These are phyloP conservation scores for Diploptera punctata DNA, from an alignment of 2,888 invertebrate genomes.

Conservation along the genomic window DNA sequence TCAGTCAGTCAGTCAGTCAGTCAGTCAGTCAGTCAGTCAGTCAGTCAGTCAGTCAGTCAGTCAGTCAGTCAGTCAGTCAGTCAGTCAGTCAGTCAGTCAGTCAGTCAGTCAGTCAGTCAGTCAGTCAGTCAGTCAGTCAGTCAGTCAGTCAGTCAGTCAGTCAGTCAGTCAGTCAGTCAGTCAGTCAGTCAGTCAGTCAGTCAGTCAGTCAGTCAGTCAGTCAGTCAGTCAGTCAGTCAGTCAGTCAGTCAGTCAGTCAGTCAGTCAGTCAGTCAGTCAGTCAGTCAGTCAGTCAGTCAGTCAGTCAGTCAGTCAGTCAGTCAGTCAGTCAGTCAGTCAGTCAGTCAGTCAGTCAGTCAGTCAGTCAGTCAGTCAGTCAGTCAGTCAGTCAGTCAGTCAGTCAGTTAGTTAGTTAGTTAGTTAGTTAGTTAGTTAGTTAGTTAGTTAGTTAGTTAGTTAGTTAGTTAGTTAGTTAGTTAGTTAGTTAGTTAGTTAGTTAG, in stretches of 20 bases:
- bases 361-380: too few species aligned
- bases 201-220: neutral
- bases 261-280: neutral
- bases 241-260: neutral
- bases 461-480: too few species aligned
- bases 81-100: neutral
- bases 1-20: neutral
- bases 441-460: too few species aligned
- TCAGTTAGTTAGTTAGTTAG: too few species aligned
- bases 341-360: neutral
- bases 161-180: neutral
- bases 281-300: neutral
- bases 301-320: neutral
- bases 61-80: neutral
- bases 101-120: neutral
- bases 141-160: neutral
- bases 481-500: too few species aligned
- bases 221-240: neutral
- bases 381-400: too few species aligned
- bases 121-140: neutral
- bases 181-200: neutral
- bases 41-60: neutral
- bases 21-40: too few species aligned
- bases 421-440: too few species aligned
- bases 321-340: neutral